Evolutionary conservation across 1,140 invertebrate species (phyloP).

Genomic region (Calycopis cecrops): DNA sequence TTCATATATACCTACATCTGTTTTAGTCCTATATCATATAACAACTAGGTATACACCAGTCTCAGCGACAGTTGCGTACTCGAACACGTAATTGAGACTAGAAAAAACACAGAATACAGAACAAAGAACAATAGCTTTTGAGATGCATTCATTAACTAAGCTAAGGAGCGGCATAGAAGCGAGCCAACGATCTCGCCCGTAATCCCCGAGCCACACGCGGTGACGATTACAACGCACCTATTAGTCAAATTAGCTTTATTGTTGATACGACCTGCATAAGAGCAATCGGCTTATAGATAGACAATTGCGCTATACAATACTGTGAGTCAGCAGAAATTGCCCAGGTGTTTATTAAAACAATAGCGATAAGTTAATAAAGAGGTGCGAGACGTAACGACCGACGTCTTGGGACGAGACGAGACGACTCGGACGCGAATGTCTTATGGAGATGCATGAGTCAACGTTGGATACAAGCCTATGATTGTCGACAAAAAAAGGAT

Average conservation of each 20-base stretch:
- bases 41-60: too few species aligned
- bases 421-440: constrained; percentile 45
- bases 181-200: constrained; percentile 47
- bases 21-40: too few species aligned
- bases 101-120: constrained; percentile 25
- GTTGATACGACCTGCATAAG: constrained; percentile 59
- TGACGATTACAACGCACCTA: constrained; percentile 70
- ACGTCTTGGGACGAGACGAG: constrained; percentile 24
- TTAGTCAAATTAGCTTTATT: constrained; percentile 74
- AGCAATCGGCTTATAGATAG: constrained; percentile 60
- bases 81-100: constrained; percentile 3
- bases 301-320: constrained; percentile 68
- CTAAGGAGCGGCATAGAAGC: constrained; percentile 39
- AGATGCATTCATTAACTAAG: constrained; percentile 50
- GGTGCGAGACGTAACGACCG: constrained; percentile 56
- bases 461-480: constrained; percentile 16
- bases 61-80: background rate
- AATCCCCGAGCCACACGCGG: constrained; percentile 71
- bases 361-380: constrained; percentile 72
- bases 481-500: constrained; percentile 46
- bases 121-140: constrained; percentile 61
- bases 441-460: constrained; percentile 50
- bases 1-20: too few species aligned
- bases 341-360: constrained; percentile 70
- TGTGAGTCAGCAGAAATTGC: constrained; percentile 70